Conservation (phyloP, 1,140 invertebrate species). For the Lucilia cuprina region DNA sequence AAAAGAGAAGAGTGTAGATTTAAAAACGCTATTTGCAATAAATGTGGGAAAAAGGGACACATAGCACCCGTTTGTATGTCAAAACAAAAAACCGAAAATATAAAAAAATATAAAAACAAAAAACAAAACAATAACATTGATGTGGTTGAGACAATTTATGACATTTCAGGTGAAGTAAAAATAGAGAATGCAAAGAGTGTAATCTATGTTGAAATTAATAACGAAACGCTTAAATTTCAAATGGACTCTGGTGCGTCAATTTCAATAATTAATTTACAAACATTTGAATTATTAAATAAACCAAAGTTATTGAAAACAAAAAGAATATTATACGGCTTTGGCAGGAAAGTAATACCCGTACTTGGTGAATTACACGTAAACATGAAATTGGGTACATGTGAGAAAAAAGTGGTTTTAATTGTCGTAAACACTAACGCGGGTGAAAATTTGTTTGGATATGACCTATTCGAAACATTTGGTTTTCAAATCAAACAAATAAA, state of each 20-base stretch:
- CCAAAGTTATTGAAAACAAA: constrained; percentile 15
- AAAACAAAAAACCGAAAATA: constrained; percentile 19
- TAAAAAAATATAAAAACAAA: background rate
- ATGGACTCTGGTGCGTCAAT: constrained; percentile 31
- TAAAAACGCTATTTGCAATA: constrained; percentile 19
- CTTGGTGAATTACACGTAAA: constrained; percentile 25
- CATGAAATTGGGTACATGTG: constrained; percentile 22
- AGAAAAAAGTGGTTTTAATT: constrained; percentile 21
- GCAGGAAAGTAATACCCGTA: background rate
- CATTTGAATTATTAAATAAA: background rate
- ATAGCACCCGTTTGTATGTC: constrained; percentile 30
- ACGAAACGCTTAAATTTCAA: constrained; percentile 17
- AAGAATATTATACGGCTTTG: constrained; percentile 15
- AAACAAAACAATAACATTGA: constrained; percentile 14
- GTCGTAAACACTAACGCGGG: background rate
- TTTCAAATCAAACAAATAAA: constrained; percentile 35
- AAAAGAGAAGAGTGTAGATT: constrained; percentile 32
- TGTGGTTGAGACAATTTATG: constrained; percentile 18
- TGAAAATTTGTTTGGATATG: constrained; percentile 29
- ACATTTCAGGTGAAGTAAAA: background rate
- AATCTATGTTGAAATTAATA: constrained; percentile 5
- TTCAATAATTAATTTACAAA: constrained; percentile 14
- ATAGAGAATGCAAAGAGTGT: background rate
- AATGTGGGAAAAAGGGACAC: constrained; percentile 19
- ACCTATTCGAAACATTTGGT: constrained; percentile 24